phyloP scores from a whole-genome alignment of 2,797 vertebrate species.

The Peromyscus aztecus region DNA sequence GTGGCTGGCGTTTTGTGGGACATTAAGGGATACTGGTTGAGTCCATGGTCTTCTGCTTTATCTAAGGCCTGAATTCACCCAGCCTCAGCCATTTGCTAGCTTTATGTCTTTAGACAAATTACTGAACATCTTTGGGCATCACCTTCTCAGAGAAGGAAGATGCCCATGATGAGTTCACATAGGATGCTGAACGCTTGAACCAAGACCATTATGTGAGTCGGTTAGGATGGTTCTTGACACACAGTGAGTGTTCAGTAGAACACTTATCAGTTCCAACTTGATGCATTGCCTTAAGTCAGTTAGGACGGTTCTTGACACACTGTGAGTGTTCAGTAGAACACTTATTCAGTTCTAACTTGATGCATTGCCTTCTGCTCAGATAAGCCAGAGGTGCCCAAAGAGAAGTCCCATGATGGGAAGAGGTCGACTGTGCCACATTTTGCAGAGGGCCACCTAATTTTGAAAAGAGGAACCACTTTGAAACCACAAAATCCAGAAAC shows the following conservation, averaged over 20 bases:
- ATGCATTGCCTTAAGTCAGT: not conserved
- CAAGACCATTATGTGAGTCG: rapidly evolving
- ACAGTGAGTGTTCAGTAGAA: not conserved
- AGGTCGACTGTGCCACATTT: not conserved
- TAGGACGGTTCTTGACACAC: not conserved
- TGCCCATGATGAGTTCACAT: rapidly evolving
- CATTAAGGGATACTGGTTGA: not conserved
- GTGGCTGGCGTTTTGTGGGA: not conserved
- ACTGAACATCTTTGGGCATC: not conserved
- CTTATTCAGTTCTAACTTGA: not conserved
- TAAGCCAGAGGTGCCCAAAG: not conserved
- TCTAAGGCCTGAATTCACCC: not conserved
- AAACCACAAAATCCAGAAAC: slow-evolving; percentile 76
- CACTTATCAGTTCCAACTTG: not conserved
- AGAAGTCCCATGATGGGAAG: not conserved
- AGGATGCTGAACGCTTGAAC: not conserved
- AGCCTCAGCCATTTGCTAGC: not conserved
- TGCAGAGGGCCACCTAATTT: slow-evolving; percentile 15
- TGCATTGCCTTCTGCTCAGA: not conserved
- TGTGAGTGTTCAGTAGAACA: not conserved
- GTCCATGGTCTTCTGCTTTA: not conserved
- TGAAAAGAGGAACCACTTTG: slow-evolving; percentile 54
- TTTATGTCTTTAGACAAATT: not conserved
- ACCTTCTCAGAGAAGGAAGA: not conserved
- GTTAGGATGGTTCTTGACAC: not conserved